Evolutionary conservation across 1,140 invertebrate species (phyloP).

Genomic region (Microplitis mediator): DNA sequence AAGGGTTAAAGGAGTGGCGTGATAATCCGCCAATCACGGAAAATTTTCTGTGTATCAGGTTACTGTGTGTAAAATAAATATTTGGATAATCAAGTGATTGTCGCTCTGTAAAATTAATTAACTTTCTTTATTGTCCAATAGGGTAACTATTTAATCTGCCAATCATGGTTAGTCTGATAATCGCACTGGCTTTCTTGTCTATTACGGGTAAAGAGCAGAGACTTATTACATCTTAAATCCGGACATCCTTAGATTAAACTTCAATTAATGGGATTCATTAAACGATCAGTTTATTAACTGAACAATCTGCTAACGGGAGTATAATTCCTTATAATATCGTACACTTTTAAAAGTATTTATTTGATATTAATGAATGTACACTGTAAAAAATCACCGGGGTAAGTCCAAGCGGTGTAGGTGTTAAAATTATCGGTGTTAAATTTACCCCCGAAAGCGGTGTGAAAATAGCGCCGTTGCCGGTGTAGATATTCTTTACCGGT

Average conservation of each 20-base stretch:
- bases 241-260: neutral
- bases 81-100: neutral
- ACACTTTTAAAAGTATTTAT: too few relatives aligned
- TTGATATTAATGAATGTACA: too few relatives aligned
- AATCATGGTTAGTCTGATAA: constrained; percentile 31
- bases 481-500: too few relatives aligned
- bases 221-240: constrained; percentile 30
- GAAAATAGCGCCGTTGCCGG: too few relatives aligned
- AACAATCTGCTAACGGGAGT: too few relatives aligned
- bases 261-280: too few relatives aligned
- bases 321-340: too few relatives aligned
- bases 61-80: neutral
- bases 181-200: constrained; percentile 25
- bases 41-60: neutral
- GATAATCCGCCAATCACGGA: constrained; percentile 33
- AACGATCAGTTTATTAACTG: too few relatives aligned
- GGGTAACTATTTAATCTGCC: constrained; percentile 35
- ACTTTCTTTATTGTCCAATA: constrained; percentile 23
- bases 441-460: too few relatives aligned
- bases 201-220: neutral
- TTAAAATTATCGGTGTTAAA: too few relatives aligned
- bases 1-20: constrained; percentile 17
- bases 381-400: too few relatives aligned
- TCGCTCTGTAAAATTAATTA: neutral
- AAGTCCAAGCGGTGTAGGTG: too few relatives aligned